Conservation (phyloP, 2,888 invertebrate species). For the Eristalis arbustorum region DNA sequence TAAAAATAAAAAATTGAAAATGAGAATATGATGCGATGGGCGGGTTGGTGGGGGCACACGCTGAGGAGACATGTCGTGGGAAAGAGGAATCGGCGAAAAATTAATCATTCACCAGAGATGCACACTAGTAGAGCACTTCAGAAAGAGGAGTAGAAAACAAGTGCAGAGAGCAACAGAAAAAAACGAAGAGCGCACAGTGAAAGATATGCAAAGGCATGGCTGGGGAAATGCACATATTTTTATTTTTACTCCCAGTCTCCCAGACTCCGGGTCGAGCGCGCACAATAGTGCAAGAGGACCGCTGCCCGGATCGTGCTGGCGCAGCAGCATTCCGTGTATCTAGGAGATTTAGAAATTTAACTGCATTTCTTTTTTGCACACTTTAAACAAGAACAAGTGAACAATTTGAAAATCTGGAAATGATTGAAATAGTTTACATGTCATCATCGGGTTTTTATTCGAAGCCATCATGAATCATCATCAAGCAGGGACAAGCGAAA, state of each 20-base stretch:
- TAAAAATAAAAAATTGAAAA: conserved; percentile 23
- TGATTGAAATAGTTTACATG: conserved; percentile 24
- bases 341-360: conserved; percentile 5
- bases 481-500: neutral
- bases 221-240: conserved; percentile 28
- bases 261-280: too few relatives aligned
- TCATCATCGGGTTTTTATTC: neutral
- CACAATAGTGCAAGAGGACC: neutral
- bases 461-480: neutral
- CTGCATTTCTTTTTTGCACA: neutral
- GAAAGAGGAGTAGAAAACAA: conserved; percentile 14
- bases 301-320: conserved; percentile 43
- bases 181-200: neutral
- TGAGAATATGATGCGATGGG: neutral
- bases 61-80: neutral
- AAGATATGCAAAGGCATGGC: neutral
- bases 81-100: conserved; percentile 16
- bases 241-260: conserved; percentile 16
- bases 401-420: conserved; percentile 17
- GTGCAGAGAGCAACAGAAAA: neutral
- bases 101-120: conserved; percentile 62
- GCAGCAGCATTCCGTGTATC: conserved; percentile 21
- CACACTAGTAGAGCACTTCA: conserved; percentile 20
- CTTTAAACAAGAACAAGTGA: neutral
- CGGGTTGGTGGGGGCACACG: too few relatives aligned